Evolutionary conservation across 2,888 invertebrate genomes (phyloP), one percentile per base, ranked within the genome.

Genomic region (Mythimna ferrago): DNA sequence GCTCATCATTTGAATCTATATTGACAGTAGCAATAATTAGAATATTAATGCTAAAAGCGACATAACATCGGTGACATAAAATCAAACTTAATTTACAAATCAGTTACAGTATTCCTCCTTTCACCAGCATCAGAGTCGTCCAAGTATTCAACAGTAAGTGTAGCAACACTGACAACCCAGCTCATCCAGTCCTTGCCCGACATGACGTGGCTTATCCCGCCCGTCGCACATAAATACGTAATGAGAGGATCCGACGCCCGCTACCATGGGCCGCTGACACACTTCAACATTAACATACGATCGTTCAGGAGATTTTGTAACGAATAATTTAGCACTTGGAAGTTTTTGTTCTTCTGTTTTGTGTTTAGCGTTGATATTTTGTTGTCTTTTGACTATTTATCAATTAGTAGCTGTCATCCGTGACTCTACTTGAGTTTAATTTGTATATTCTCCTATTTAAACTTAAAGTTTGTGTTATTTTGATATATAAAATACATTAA

Each of bases 141-240:
- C 66, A 71, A 77, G 73, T 78, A 81, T 86, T 73, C 78, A 78
- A 82, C 70, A 76, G 71, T 66, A 66, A 72, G 74, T 72, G 79
- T 82, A 76, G 68, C 77, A 83, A 74, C 83, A 83, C 82, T 87
- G 78, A 71, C 85, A 74, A 68, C 71, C 73, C 76, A 71, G 81
- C 76, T 84, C 83, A 85, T 86, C 84, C 77, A 86, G 82, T 84
- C 71, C 65, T 77, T 80, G 69, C 71, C 74, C 74, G 76, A 85
- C 84, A 86, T 83, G 83, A 86, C 84, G 85, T 81, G 81, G 89
- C 88, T 89, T 88, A 90, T 88, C 86, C 88, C 86, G 80, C 78
- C 88, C 83, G 84, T 86, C 84, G 78, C 72, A 84, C 87, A 88
- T 92, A 89, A 92, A 92, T 92, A 92, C 87, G 82, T 91, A 91